phyloP scores from a whole-genome alignment of 2,888 invertebrate genomes.

The Chrysotoxum bicinctum region DNA sequence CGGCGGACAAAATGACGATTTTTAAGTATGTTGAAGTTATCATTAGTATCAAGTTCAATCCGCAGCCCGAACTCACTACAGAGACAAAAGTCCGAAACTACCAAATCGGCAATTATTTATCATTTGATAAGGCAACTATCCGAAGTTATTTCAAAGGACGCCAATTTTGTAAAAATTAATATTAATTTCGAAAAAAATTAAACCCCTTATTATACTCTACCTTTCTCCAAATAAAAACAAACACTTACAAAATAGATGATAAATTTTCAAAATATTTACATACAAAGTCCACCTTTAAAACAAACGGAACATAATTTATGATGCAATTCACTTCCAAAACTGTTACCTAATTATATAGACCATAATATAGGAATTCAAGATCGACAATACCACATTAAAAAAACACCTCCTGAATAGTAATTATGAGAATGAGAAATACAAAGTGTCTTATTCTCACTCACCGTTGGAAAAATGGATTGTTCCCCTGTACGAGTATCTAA shows the following conservation, averaged over 20 bases:
- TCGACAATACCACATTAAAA: conserved; percentile 44
- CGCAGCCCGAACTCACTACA: too few relatives aligned
- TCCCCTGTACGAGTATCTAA: conserved; percentile 23
- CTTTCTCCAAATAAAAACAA: background rate
- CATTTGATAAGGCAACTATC: too few relatives aligned
- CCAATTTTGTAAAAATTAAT: too few relatives aligned
- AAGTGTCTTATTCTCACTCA: conserved; percentile 53
- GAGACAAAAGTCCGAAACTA: too few relatives aligned
- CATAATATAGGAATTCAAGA: background rate
- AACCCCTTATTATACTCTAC: too few relatives aligned
- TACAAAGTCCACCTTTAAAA: conserved; percentile 9
- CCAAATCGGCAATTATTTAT: too few relatives aligned
- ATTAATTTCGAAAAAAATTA: too few relatives aligned
- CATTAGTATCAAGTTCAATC: too few relatives aligned
- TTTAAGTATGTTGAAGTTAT: too few relatives aligned
- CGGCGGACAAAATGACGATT: too few relatives aligned
- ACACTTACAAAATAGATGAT: conserved; percentile 1
- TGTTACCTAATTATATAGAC: conserved; percentile 59
- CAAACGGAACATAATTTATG: conserved; percentile 5
- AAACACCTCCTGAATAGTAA: conserved; percentile 55
- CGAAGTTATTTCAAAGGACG: too few relatives aligned
- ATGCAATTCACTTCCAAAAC: conserved; percentile 30
- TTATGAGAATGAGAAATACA: conserved; percentile 39
- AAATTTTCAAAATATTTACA: conserved; percentile 23
- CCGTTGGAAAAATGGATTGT: conserved; percentile 2